phyloP scores from a whole-genome alignment of 2,888 invertebrate species.

The Caenorhabditis imperialis region DNA sequence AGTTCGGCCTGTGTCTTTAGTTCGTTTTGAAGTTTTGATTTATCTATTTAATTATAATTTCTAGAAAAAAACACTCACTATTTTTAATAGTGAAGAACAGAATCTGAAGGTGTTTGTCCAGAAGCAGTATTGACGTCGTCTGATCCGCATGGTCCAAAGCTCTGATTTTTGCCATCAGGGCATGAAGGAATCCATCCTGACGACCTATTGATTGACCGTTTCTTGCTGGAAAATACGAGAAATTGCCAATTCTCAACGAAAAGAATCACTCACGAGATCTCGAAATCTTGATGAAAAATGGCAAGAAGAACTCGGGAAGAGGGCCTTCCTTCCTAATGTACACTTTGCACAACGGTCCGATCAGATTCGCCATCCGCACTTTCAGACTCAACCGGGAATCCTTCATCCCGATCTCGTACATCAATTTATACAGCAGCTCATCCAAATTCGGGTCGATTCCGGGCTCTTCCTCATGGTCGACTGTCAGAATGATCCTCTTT shows the following conservation, averaged over 20 bases:
- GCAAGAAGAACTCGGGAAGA: slow-evolving; percentile 28
- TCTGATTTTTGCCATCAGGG: slow-evolving; percentile 33
- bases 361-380: slow-evolving; percentile 67
- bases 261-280: slow-evolving; percentile 39
- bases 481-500: slow-evolving; percentile 25
- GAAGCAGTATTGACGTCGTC: slow-evolving; percentile 23
- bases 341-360: slow-evolving; percentile 44
- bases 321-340: slow-evolving; percentile 27
- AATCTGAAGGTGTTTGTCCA: slow-evolving; percentile 71
- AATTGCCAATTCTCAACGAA: slow-evolving; percentile 1
- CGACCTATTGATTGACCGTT: slow-evolving; percentile 68
- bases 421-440: slow-evolving; percentile 31
- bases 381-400: slow-evolving; percentile 69
- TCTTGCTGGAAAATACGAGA: slow-evolving; percentile 55
- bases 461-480: slow-evolving; percentile 11
- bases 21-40: neutral
- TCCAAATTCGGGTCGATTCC: slow-evolving; percentile 36
- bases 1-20: slow-evolving; percentile 44
- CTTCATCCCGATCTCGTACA: slow-evolving; percentile 30
- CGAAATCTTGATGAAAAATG: slow-evolving; percentile 41
- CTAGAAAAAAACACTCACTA: slow-evolving; percentile 58
- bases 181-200: slow-evolving; percentile 54
- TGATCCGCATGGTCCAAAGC: slow-evolving; percentile 22
- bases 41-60: neutral
- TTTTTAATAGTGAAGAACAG: slow-evolving; percentile 71